phyloP scores from a whole-genome alignment of 64 coral and sea anemone species.

The Stylophora pistillata region DNA sequence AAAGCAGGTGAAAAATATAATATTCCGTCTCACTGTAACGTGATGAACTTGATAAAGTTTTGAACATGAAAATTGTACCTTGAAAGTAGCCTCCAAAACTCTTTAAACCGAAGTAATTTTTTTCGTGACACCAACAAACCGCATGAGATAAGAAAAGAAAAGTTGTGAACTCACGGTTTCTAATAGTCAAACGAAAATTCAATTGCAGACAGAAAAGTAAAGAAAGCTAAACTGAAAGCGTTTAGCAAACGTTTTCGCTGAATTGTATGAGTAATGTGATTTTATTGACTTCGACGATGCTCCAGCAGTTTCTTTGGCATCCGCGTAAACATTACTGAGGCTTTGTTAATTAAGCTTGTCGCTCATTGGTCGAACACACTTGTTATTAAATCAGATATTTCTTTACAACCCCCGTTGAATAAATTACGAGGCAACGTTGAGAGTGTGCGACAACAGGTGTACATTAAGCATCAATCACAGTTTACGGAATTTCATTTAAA shows the following conservation, averaged over 20 bases:
- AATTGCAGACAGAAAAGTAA: background rate
- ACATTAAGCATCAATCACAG: background rate
- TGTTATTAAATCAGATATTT: conserved; percentile 23
- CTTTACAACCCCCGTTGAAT: conserved; percentile 25
- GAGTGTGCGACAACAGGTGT: background rate
- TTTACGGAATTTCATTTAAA: conserved; percentile 2
- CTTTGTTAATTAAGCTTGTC: background rate
- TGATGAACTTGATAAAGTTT: too few species aligned
- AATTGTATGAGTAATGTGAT: conserved; percentile 13
- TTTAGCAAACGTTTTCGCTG: background rate
- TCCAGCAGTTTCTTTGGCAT: background rate
- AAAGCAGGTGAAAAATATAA: too few species aligned
- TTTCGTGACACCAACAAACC: background rate
- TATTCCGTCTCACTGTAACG: too few species aligned
- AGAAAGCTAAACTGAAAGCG: background rate
- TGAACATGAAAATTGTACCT: background rate
- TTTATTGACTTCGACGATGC: background rate
- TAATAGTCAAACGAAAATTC: background rate
- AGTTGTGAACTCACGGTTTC: background rate
- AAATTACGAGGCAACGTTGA: conserved; percentile 3
- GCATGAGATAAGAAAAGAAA: conserved; percentile 1
- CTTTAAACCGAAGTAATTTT: background rate
- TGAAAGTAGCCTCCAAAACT: too few species aligned
- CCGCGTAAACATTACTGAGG: background rate
- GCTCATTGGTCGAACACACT: background rate